These are phyloP conservation scores for Gallinago solitaria DNA, from an alignment of 2,797 vertebrate species.

Conservation along the genomic window DNA sequence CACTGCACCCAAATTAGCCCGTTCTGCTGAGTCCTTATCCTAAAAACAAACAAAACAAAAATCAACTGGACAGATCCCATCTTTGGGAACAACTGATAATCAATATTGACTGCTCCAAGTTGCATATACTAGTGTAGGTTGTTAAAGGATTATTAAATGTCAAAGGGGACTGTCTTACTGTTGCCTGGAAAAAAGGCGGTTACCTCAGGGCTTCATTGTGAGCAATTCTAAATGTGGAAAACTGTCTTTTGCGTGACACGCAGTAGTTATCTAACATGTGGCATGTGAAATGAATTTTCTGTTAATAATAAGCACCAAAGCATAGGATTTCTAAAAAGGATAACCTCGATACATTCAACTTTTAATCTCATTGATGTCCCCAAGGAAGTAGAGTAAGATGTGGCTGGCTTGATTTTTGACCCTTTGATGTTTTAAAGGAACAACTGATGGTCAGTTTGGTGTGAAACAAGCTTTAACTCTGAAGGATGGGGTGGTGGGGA, in stretches of 20 bases:
- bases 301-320: slow-evolving; percentile 75
- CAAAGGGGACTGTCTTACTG: slow-evolving; percentile 68
- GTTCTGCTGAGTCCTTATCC: slow-evolving; percentile 82
- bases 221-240: slow-evolving; percentile 76
- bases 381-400: slow-evolving; percentile 21
- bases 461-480: slow-evolving; percentile 43
- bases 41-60: slow-evolving; percentile 68
- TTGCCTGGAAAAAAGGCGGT: slow-evolving; percentile 74
- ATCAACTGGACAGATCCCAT: slow-evolving; percentile 40
- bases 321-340: slow-evolving; percentile 69
- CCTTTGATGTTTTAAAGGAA: slow-evolving; percentile 46
- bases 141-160: slow-evolving; percentile 58
- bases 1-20: slow-evolving; percentile 80
- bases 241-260: slow-evolving; percentile 70
- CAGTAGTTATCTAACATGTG: slow-evolving; percentile 47
- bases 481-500: neutral
- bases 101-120: slow-evolving; percentile 62
- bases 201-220: slow-evolving; percentile 80
- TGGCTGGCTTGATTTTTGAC: slow-evolving; percentile 45
- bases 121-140: slow-evolving; percentile 65
- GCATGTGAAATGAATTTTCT: slow-evolving; percentile 74
- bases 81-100: slow-evolving; percentile 62
- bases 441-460: slow-evolving; percentile 42
- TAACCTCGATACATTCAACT: slow-evolving; percentile 53
- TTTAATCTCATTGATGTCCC: slow-evolving; percentile 28